phyloP scores from a whole-genome alignment of 2,888 invertebrate genomes.

The Thumatha senex region DNA sequence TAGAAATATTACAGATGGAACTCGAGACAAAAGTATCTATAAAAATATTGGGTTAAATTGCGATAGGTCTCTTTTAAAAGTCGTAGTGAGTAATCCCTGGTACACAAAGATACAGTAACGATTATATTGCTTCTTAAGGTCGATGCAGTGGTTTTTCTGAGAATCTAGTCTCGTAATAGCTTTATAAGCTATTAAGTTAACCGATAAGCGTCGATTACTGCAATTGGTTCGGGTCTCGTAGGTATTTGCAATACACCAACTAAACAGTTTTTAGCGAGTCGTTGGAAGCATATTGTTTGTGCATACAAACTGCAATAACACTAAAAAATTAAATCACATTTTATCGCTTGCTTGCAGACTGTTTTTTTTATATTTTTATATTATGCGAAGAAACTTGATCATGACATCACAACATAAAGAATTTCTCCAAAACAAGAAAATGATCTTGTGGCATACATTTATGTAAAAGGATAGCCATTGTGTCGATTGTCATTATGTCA shows the following conservation, averaged over 20 bases:
- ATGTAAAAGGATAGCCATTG: too few relatives aligned
- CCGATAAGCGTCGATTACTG: conserved; percentile 48
- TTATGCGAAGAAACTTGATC: background rate
- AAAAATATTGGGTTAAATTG: conserved; percentile 28
- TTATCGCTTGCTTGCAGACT: background rate
- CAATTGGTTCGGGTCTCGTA: conserved; percentile 39
- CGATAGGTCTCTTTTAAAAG: conserved; percentile 10
- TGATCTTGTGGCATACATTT: too few relatives aligned
- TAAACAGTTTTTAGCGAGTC: conserved; percentile 23
- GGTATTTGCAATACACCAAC: conserved; percentile 26
- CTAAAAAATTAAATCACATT: conserved; percentile 7
- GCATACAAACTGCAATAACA: conserved; percentile 14
- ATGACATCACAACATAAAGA: too few relatives aligned
- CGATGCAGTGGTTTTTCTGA: conserved; percentile 45
- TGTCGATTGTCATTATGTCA: too few relatives aligned
- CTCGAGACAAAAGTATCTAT: conserved; percentile 21
- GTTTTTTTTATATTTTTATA: background rate
- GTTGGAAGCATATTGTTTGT: conserved; percentile 15
- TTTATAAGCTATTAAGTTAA: conserved; percentile 45
- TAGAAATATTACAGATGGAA: conserved; percentile 20
- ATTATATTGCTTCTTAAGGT: conserved; percentile 39
- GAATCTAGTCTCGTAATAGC: conserved; percentile 44
- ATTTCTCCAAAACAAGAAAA: too few relatives aligned
- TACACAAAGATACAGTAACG: conserved; percentile 19
- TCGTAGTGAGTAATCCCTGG: conserved; percentile 29